phyloP scores from a whole-genome alignment of 2,113 vertebrate genomes.

The Rattus rattus region DNA sequence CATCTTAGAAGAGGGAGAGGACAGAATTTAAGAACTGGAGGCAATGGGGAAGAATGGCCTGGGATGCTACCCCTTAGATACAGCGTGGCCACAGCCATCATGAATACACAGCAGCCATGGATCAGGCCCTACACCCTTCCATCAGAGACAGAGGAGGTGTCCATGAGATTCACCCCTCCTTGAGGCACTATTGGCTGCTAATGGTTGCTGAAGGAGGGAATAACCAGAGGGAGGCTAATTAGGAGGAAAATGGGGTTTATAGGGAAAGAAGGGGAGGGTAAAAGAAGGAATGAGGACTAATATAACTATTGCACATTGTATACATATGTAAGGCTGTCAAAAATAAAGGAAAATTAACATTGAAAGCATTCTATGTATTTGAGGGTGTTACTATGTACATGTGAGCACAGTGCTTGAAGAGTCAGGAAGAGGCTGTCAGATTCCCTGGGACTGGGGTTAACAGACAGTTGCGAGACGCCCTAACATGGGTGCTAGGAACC shows the following conservation, averaged over 20 bases:
- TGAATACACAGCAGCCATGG: too few relatives aligned
- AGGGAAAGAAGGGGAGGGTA: not conserved
- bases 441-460: not conserved
- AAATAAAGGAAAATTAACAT: not conserved
- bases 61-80: not conserved
- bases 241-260: not conserved
- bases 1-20: not conserved
- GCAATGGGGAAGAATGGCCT: not conserved
- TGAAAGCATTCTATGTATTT: not conserved
- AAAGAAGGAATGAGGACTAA: not conserved
- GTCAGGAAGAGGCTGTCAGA: not conserved
- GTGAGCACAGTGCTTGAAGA: not conserved
- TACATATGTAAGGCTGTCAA: not conserved
- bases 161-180: not conserved
- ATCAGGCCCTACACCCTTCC: not conserved
- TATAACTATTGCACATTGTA: not conserved
- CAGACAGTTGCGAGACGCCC: not conserved
- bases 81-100: too few relatives aligned
- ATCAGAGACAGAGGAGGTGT: not conserved
- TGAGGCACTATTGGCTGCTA: not conserved
- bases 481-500: not conserved
- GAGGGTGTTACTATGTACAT: not conserved
- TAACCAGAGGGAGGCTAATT: not conserved
- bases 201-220: not conserved
- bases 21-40: not conserved